Evolutionary conservation across 2,797 vertebrate species (phyloP).

Genomic region (Gymnocypris eckloni): DNA sequence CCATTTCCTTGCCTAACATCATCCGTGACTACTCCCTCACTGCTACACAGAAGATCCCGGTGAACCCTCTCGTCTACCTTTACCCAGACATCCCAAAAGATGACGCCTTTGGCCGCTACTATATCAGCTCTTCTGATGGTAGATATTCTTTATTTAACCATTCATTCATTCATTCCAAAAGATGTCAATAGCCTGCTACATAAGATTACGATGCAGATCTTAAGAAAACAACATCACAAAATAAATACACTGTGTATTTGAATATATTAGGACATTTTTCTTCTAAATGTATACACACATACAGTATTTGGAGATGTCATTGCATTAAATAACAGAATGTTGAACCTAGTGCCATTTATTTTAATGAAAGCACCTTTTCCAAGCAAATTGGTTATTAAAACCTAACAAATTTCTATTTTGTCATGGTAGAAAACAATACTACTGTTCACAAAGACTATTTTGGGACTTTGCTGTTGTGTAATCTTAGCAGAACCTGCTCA

Average conservation of each 20-base stretch:
- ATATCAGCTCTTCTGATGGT: conserved; percentile 81
- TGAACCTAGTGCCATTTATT: background rate
- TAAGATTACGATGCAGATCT: background rate
- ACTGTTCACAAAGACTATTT: background rate
- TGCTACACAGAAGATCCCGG: conserved; percentile 75
- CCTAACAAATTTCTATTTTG: background rate
- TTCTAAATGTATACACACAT: background rate
- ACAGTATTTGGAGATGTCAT: background rate
- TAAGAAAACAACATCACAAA: background rate
- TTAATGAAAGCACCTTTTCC: background rate
- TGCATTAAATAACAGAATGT: background rate
- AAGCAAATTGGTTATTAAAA: background rate
- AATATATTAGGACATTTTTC: background rate
- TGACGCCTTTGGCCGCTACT: conserved; percentile 83
- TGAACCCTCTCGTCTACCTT: conserved; percentile 88
- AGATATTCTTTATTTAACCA: conserved; percentile 20
- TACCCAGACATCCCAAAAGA: conserved; percentile 90
- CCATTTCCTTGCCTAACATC: conserved; percentile 81
- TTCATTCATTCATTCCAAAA: background rate
- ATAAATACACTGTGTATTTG: no score
- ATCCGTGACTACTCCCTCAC: conserved; percentile 87
- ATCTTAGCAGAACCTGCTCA: background rate
- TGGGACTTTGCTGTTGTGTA: background rate
- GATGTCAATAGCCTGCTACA: background rate
- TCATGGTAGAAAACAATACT: background rate